Base-by-base conservation (phyloP, 2,888 invertebrate genomes). In the Catocala nupta region DNA sequence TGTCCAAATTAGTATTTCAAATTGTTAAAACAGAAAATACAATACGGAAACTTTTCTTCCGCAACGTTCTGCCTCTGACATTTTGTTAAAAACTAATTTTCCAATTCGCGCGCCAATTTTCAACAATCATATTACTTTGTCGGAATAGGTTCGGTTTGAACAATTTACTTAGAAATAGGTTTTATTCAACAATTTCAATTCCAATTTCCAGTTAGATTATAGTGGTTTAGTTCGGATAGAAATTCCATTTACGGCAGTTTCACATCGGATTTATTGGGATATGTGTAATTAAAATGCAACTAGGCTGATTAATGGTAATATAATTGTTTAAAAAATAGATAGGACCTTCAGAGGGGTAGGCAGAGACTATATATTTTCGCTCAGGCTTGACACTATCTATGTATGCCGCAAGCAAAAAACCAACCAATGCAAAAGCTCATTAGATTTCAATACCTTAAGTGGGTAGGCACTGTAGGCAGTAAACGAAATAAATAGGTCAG, bases 61-160 rank as follows among this genome's bases (percentile, higher is more conserved):
- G 9, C 36, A 39, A 39, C 25, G 4, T 25, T 25, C 36, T 55
- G 56, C 47, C 50, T 12, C 44, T 53, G 25, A 63, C 69, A 58
- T 63, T 39, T 69, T 44, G 48, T 64, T 73, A 62, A 55, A 64
- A 73, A 66, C 62, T n/a, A 69, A 63, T 71, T 70, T 73, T 42
- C 55, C 36, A 36, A 73, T 61, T 69, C 16, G 43, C 39, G 51
- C 51, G 48, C 62, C 60, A 70, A 61, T 74, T 71, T 66, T 60
- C 53, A 55, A 54, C 49, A 71, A 65, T 71, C 57, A 13, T 60
- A 57, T 64, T 65, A 63, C 12, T 53, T 63, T 61, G 25, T 48
- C 66, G 49, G 53, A 71, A 69, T 63, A 70, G 55, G 59, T 64
- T 69, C 34, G 54, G 2, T 55, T 13, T 36, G 25, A 43, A 63